Conservation (phyloP, 2,113 vertebrate genomes). For the Plestiodon gilberti region DNA sequence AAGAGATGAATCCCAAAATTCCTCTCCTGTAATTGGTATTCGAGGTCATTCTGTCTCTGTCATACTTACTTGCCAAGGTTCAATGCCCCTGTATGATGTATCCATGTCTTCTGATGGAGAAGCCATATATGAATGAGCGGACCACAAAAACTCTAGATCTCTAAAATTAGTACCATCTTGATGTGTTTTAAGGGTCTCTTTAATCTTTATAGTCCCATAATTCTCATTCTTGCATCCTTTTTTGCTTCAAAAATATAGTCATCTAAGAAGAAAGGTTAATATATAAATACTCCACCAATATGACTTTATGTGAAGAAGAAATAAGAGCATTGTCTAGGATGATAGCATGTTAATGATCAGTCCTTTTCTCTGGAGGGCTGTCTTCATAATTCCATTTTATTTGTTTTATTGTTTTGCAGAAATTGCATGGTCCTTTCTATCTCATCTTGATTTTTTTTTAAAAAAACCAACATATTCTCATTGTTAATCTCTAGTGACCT, state of each 20-base stretch:
- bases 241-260: neutral
- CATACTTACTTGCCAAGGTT: too few species aligned
- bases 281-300: constrained; percentile 1
- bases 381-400: neutral
- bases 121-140: too few species aligned
- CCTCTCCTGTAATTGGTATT: too few species aligned
- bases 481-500: constrained; percentile 18
- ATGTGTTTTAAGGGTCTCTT: neutral
- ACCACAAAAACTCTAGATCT: neutral
- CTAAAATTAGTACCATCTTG: neutral
- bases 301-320: constrained; percentile 10
- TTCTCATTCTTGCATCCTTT: neutral
- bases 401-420: constrained; percentile 24
- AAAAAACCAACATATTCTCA: neutral
- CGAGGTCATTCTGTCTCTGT: too few species aligned
- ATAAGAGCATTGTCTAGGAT: neutral
- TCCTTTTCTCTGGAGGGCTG: neutral
- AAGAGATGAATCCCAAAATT: too few species aligned
- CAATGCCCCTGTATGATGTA: too few species aligned
- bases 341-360: neutral
- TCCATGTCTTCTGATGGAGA: too few species aligned
- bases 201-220: neutral
- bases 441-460: constrained; percentile 17
- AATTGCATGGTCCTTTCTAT: constrained; percentile 4
- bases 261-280: neutral